Evolutionary conservation across 2,113 vertebrate species (phyloP), one percentile per base, ranked within the genome.

Genomic region (Panthera tigris): DNA sequence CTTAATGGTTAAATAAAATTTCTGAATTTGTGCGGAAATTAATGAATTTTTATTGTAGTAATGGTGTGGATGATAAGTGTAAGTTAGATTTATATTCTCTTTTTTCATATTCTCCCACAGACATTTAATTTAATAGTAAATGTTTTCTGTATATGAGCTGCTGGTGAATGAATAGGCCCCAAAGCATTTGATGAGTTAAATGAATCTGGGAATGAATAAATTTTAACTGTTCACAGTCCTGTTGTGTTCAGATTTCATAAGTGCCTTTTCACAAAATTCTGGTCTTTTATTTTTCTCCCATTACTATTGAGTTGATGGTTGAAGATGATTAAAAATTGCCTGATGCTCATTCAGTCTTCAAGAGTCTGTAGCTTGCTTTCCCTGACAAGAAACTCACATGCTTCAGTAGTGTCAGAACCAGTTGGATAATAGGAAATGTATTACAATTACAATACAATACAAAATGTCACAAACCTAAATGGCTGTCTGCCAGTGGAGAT

Each of bases 1-100:
- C 68, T 95, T 63, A 83, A 81, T 83, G 66, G 29, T 96, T 57
- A 31, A 3, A 23, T 97, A 91, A 97, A 98, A 68, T 55, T 97
- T 95, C 63, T 63, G 76, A 84, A 15, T 96, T 92, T 79, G 16
- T 92, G 25, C 39, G 92, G 39, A 81, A 98, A 91, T 76, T 73
- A 89, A 57, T 96, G 23, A 63, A 66, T 91, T 93, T 97, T 86
- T 79, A 63, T 94, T 96, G 41, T 91, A 71, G 2, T 81, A 74
- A 82, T 76, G 69, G 31, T 95, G 4, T 95, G 79, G 52, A 48
- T 92, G 85, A 68, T 80, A 84, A 48, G 48, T 88, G 65, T 16
- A 78, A n/a, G 16, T 3, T 3, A 33, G 3, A 1, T 91, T 94
- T 97, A 45, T 80, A 36, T 94, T 85, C 79, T 52, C 8, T 90